These are phyloP conservation scores for Euschistus heros DNA, from an alignment of 1,140 invertebrate species.

Conservation along the genomic window DNA sequence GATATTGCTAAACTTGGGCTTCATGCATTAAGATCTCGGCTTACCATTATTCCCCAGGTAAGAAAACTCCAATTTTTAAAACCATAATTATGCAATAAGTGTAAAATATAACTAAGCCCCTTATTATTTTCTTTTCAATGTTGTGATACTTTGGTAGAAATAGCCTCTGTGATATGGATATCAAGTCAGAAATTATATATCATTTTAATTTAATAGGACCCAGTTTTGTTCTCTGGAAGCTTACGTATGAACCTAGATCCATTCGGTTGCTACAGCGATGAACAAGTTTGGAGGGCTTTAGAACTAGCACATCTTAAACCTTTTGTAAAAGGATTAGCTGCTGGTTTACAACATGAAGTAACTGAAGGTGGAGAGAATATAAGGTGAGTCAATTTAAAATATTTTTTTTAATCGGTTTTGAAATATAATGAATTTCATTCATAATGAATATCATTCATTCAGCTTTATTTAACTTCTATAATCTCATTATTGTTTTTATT, in stretches of 20 bases:
- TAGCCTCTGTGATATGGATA: background rate
- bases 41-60: slow-evolving; percentile 85
- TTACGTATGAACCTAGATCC: slow-evolving; percentile 77
- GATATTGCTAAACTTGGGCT: slow-evolving; percentile 80
- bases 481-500: background rate
- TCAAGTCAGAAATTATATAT: background rate
- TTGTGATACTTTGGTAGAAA: background rate
- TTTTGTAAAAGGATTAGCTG: slow-evolving; percentile 57
- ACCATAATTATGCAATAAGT: background rate
- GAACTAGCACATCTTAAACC: slow-evolving; percentile 65
- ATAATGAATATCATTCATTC: background rate
- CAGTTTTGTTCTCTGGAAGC: slow-evolving; percentile 76
- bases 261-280: slow-evolving; percentile 61
- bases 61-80: slow-evolving; percentile 27
- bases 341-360: slow-evolving; percentile 69
- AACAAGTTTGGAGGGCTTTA: slow-evolving; percentile 67
- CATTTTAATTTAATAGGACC: slow-evolving; percentile 47
- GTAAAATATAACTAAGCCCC: background rate
- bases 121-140: background rate
- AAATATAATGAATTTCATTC: background rate
- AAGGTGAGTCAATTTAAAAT: slow-evolving; percentile 36
- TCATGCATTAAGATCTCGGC: slow-evolving; percentile 70
- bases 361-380: slow-evolving; percentile 82
- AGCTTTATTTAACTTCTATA: background rate
- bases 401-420: background rate